Base-by-base conservation (phyloP, 2,797 vertebrate genomes). In the Dermochelys coriacea region DNA sequence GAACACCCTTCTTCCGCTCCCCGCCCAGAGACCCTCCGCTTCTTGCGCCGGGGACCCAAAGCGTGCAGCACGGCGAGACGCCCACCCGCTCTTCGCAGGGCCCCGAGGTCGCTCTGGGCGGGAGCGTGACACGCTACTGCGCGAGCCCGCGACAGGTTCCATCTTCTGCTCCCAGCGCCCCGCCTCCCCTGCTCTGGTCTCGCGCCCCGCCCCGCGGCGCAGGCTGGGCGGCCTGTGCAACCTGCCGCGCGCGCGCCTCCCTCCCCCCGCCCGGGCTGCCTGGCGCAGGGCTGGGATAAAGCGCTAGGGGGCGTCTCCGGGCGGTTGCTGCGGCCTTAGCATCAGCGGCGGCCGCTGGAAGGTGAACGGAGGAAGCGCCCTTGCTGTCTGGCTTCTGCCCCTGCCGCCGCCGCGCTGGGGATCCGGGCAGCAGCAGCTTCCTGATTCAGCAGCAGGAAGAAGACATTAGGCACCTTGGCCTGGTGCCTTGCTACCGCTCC, bases 101-200 rank as follows among this genome's bases (percentile, higher is more conserved):
- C 57, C 31, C 12, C 3, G 57, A 18, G 61, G 61, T 23, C 29
- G 27, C 41, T 6, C 45, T 5, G 21, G 25, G 23, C 19, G 41
- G 57, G 57, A 6, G 5, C 29, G 57, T 59, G 55, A 57, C 27
- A 8, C 59, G 59, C 31, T 16, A 16, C 29, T 6, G 29, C 29
- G 29, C 10, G 29, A 61, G 57, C 57, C 59, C 59, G 8, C 59
- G 61, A 34, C 34, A 64, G 61, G 16, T 19, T 18, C 59, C 59
- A 34, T 64, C 59, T 8, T 15, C 59, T 7, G 59, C 59, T 64
- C 31, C 61, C 34, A 8, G 5, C 21, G 2, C 0, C 6, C 1
- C 57, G 12, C 12, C 1, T 0, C 11, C 10, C 5, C 1, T 2
- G 23, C 1, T 6, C 77, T 2, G 0, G 4, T 4, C 6, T 2